Percentiles rank a stretch among this genome's conserved stretches.
phyloP scores from a whole-genome alignment of 2,113 vertebrate genomes.

The Aldabrachelys gigantea region DNA sequence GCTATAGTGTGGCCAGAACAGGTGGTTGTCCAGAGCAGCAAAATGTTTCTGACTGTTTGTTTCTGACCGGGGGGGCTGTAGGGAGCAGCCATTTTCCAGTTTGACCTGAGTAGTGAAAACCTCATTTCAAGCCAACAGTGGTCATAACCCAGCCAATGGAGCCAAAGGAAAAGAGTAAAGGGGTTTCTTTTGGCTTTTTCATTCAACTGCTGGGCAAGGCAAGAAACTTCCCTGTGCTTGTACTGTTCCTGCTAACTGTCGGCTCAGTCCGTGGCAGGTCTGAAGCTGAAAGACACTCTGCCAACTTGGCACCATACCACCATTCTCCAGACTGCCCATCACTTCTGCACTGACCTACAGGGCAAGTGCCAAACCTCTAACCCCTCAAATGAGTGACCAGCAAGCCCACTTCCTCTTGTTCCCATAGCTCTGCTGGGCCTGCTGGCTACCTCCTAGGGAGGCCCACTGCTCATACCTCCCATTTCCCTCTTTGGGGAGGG shows the following conservation, averaged over 20 bases:
- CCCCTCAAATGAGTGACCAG: background rate
- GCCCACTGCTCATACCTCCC: too few species aligned
- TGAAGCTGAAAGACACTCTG: background rate
- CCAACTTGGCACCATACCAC: background rate
- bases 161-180: background rate
- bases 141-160: background rate
- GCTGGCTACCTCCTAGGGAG: background rate
- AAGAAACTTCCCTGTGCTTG: background rate
- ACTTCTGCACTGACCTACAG: rapidly evolving
- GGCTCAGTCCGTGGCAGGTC: background rate
- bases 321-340: background rate
- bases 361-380: background rate
- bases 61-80: background rate
- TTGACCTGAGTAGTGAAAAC: background rate
- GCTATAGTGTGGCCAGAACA: too few species aligned
- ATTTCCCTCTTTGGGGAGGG: too few species aligned
- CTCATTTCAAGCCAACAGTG: background rate
- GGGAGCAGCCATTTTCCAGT: background rate
- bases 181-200: background rate
- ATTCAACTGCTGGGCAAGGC: constrained; percentile 21
- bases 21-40: background rate
- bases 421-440: background rate
- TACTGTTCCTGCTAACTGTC: background rate
- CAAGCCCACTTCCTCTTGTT: too few species aligned
- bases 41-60: background rate